Conservation (phyloP, 2,888 invertebrate genomes). For the Pelosia muscerda region DNA sequence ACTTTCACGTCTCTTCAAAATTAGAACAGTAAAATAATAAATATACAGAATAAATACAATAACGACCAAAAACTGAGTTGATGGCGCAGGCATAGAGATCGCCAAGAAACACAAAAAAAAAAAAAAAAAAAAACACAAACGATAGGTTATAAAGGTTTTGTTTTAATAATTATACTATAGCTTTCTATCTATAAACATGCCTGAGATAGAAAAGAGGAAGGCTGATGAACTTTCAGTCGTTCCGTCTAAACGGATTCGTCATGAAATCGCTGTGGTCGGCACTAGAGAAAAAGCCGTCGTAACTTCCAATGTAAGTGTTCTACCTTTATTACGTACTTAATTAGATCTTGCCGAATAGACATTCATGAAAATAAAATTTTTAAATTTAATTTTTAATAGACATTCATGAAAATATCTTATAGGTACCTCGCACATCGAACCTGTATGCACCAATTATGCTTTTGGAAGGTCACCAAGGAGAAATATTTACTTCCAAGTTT, state of each 20-base stretch:
- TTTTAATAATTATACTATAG: not conserved
- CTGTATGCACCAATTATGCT: conserved; percentile 98
- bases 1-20: too few relatives aligned
- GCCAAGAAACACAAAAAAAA: too few relatives aligned
- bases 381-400: too few relatives aligned
- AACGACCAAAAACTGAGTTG: too few relatives aligned
- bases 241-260: conserved; percentile 89
- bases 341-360: too few relatives aligned
- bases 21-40: too few relatives aligned
- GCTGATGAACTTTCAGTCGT: conserved; percentile 88
- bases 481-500: conserved; percentile 97
- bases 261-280: conserved; percentile 90
- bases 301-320: conserved; percentile 88
- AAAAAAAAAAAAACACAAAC: conserved; percentile 20
- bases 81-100: too few relatives aligned
- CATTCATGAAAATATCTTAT: conserved; percentile 53
- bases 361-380: not conserved
- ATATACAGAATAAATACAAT: too few relatives aligned
- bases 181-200: conserved; percentile 60
- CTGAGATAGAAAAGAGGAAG: conserved; percentile 88
- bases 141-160: conserved; percentile 33
- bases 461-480: conserved; percentile 98
- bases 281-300: conserved; percentile 92
- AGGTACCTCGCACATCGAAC: conserved; percentile 94
- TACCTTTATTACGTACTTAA: not conserved